These are phyloP conservation scores for Nasonovia ribisnigri DNA, from an alignment of 2,888 invertebrate genomes.

Conservation along the genomic window DNA sequence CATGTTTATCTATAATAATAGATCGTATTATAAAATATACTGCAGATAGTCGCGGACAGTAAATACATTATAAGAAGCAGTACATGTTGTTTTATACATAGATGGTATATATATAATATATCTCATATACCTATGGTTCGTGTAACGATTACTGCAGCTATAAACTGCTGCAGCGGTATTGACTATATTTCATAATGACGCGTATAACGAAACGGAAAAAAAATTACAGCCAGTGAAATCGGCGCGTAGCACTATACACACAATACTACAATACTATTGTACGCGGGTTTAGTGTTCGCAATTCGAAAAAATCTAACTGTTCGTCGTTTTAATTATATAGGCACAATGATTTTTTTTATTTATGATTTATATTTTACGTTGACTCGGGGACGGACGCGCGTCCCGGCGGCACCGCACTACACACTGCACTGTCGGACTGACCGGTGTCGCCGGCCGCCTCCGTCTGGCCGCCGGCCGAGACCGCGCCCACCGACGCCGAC, in stretches of 20 bases:
- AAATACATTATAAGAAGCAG: background rate
- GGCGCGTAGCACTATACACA: background rate
- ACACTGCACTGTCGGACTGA: slow-evolving; percentile 56
- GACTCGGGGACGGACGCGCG: slow-evolving; percentile 58
- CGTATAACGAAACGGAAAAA: background rate
- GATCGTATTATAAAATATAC: background rate
- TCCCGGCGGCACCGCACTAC: slow-evolving; percentile 63
- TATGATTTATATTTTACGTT: background rate
- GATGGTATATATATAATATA: background rate
- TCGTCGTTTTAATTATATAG: background rate
- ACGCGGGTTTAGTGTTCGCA: background rate
- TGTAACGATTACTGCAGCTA: slow-evolving; percentile 2
- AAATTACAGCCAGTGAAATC: background rate
- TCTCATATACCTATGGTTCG: background rate
- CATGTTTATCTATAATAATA: background rate
- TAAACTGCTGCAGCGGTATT: background rate
- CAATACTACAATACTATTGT: background rate
- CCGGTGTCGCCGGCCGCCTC: slow-evolving; percentile 46
- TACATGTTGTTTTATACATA: background rate
- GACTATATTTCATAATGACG: slow-evolving; percentile 14
- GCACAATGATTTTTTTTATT: background rate
- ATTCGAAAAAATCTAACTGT: background rate
- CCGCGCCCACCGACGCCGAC: slow-evolving; percentile 48
- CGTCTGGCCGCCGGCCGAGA: slow-evolving; percentile 30
- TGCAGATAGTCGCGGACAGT: background rate